Evolutionary conservation across 2,113 vertebrate species (phyloP).

Genomic region (Salminus brasiliensis): DNA sequence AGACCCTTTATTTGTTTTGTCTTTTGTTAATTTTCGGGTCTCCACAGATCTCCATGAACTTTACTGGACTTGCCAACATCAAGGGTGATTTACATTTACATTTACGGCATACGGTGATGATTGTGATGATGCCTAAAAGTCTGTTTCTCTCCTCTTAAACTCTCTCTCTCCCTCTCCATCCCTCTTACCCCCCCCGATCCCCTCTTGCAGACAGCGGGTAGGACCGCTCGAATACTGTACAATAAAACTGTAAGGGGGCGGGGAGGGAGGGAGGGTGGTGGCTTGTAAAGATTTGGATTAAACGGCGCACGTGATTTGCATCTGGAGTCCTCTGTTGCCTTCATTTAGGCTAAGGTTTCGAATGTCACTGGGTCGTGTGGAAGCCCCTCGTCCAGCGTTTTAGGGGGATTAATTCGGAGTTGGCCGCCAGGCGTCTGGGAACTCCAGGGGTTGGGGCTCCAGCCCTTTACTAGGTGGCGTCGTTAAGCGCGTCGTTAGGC

Average conservation of each 20-base stretch:
- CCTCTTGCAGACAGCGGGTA: neutral
- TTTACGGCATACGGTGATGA: no score
- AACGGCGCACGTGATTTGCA: neutral
- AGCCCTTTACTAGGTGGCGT: no score
- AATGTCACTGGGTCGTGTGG: no score
- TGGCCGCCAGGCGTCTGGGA: no score
- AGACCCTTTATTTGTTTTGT: slow-evolving; percentile 24
- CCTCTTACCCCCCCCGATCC: neutral
- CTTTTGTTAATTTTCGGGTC: slow-evolving; percentile 19
- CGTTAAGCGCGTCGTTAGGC: no score
- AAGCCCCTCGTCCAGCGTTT: no score
- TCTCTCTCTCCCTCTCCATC: neutral
- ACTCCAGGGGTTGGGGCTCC: no score
- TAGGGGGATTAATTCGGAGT: no score
- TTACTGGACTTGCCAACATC: slow-evolving; percentile 24
- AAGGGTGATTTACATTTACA: no score
- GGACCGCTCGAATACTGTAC: slow-evolving; percentile 41
- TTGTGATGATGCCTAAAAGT: no score
- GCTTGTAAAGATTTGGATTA: neutral
- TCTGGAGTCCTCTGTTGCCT: neutral
- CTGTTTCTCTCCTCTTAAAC: neutral
- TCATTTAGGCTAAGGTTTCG: no score
- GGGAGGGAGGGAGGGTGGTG: neutral
- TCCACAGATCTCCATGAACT: slow-evolving; percentile 15
- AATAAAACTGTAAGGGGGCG: slow-evolving; percentile 14